Evolutionary conservation across 2,113 vertebrate genomes (phyloP).

Genomic region (Epinephelus lanceolatus): DNA sequence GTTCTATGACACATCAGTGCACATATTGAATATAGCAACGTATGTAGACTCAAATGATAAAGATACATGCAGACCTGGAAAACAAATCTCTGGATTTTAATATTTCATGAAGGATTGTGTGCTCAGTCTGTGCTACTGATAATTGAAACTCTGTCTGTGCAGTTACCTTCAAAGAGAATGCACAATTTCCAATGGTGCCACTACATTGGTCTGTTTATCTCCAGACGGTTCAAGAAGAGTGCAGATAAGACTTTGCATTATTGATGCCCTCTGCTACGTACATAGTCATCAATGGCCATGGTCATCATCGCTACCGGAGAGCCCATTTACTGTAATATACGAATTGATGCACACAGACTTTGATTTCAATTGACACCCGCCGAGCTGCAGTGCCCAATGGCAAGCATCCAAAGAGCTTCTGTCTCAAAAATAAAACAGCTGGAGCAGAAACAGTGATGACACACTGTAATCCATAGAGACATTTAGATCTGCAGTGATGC

Average conservation of each 20-base stretch:
- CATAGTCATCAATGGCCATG: slow-evolving; percentile 40
- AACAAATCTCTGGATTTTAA: background rate
- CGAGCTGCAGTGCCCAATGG: slow-evolving; percentile 13
- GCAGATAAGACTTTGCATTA: slow-evolving; percentile 52
- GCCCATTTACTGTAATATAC: slow-evolving; percentile 31
- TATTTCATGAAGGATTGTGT: background rate
- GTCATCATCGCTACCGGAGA: slow-evolving; percentile 11
- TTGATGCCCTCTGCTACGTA: slow-evolving; percentile 39
- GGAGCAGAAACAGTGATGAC: slow-evolving; percentile 10
- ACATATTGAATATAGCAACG: background rate
- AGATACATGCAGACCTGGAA: background rate
- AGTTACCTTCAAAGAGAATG: slow-evolving; percentile 22
- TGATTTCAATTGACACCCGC: slow-evolving; percentile 44
- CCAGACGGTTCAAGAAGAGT: slow-evolving; percentile 23
- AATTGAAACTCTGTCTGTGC: slow-evolving; percentile 14
- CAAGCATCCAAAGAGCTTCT: slow-evolving; percentile 19
- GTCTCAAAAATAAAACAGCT: slow-evolving; percentile 12
- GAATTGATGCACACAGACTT: slow-evolving; percentile 33
- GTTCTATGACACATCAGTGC: background rate
- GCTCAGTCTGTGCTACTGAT: slow-evolving; percentile 9
- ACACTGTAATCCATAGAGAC: slow-evolving; percentile 5
- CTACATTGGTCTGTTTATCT: slow-evolving; percentile 21
- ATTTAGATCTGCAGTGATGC: background rate
- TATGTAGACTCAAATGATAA: background rate
- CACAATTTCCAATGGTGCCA: slow-evolving; percentile 3